Conservation (phyloP, 2,797 vertebrate genomes). For the Coluber constrictor region DNA sequence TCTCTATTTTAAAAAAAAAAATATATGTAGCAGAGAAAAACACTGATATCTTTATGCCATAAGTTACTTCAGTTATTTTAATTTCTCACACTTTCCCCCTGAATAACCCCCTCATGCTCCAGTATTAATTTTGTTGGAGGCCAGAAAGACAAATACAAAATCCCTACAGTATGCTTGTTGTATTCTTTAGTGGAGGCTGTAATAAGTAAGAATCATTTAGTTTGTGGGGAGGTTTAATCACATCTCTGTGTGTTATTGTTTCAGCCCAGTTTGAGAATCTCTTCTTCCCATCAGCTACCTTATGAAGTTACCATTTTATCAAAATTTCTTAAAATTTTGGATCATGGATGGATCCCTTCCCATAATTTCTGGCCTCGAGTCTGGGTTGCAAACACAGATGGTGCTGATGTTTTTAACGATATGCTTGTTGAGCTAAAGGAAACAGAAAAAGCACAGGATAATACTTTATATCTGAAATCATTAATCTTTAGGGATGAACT, state of each 20-base stretch:
- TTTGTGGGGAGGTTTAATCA: not conserved
- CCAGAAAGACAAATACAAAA: not conserved
- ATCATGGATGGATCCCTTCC: not conserved
- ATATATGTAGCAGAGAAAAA: not conserved
- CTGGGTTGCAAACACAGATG: not conserved
- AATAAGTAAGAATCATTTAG: not conserved
- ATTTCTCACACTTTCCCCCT: not conserved
- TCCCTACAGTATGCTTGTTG: not conserved
- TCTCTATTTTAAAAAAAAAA: not conserved
- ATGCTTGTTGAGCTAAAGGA: not conserved
- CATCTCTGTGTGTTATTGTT: not conserved
- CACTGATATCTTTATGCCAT: not conserved
- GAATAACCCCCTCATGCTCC: not conserved
- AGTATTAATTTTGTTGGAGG: not conserved
- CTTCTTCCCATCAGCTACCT: not conserved
- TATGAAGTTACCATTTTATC: not conserved
- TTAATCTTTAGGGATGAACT: conserved; percentile 81
- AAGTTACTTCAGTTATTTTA: not conserved
- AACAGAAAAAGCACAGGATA: conserved; percentile 26
- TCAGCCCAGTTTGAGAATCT: not conserved
- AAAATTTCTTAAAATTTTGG: not conserved
- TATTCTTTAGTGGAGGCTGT: not conserved
- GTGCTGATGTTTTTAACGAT: not conserved
- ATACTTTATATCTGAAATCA: conserved; percentile 62
- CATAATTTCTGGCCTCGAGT: not conserved